Conservation (phyloP, 2,797 vertebrate species). For the Garrulus glandarius region DNA sequence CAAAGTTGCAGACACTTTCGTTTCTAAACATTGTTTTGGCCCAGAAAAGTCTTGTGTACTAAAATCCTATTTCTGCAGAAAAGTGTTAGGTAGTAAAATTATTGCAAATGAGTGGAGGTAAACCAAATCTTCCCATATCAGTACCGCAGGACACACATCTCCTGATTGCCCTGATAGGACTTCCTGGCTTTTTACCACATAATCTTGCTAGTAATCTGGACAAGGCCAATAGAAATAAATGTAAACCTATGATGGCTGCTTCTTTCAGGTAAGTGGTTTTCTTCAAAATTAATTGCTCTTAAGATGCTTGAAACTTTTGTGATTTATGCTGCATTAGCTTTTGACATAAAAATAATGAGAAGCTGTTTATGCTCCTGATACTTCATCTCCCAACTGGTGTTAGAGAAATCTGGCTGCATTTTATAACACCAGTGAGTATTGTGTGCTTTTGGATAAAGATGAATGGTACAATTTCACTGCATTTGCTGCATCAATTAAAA, state of each 20-base stretch:
- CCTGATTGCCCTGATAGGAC: not conserved
- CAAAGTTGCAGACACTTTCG: not conserved
- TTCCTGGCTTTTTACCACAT: conserved; percentile 8
- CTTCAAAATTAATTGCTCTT: not conserved
- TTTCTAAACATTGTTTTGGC: not conserved
- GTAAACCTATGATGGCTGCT: not conserved
- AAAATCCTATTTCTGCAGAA: not conserved
- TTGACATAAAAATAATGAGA: not conserved
- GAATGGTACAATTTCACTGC: not conserved
- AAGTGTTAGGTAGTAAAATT: not conserved
- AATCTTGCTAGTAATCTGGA: conserved; percentile 10
- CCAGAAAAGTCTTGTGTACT: not conserved
- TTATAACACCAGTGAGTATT: not conserved
- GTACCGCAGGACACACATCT: not conserved
- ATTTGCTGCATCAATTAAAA: conserved; percentile 50
- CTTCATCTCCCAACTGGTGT: conserved; percentile 1
- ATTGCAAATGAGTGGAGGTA: not conserved
- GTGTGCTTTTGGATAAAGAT: not conserved
- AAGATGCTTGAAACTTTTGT: conserved; percentile 3
- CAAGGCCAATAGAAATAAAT: not conserved
- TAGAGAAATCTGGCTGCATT: conserved; percentile 36
- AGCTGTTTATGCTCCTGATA: conserved; percentile 22
- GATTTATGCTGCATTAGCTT: conserved; percentile 36
- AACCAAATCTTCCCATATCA: not conserved
- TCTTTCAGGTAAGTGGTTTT: conserved; percentile 41